A percentile compares a stretch with the other conserved stretches of the same genome.
phyloP scores from a whole-genome alignment of 2,797 vertebrate species.

The Jordanella pulchra region DNA sequence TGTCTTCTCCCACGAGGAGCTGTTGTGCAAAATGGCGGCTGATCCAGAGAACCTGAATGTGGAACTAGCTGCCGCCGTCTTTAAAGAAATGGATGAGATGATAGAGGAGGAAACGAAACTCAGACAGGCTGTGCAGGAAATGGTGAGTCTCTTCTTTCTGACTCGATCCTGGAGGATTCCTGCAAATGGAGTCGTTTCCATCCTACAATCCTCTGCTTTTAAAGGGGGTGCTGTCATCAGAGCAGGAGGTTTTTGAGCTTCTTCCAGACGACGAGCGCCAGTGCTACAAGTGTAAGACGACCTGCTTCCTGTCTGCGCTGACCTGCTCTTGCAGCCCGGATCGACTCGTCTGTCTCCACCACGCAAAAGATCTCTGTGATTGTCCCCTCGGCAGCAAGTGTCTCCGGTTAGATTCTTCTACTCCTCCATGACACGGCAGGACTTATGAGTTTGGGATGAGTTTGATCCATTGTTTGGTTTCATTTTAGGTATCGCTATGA shows the following conservation, averaged over 20 bases:
- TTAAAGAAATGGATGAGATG: slow-evolving; percentile 91
- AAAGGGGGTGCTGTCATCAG: slow-evolving; percentile 91
- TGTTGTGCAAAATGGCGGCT: slow-evolving; percentile 98
- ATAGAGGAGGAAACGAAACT: slow-evolving; percentile 92
- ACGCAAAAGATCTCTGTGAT: slow-evolving; percentile 87
- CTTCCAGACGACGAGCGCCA: slow-evolving; percentile 97
- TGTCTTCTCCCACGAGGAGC: slow-evolving; percentile 97
- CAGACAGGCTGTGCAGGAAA: slow-evolving; percentile 85
- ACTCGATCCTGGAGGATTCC: not conserved
- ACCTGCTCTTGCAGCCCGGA: slow-evolving; percentile 93
- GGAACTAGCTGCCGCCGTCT: slow-evolving; percentile 92
- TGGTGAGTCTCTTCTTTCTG: slow-evolving; percentile 70
- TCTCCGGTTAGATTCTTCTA: slow-evolving; percentile 82
- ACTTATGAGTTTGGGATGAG: not conserved
- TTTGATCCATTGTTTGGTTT: not conserved
- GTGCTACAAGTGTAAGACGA: slow-evolving; percentile 94
- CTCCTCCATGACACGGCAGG: not conserved
- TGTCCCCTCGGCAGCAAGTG: slow-evolving; percentile 92
- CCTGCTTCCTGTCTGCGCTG: slow-evolving; percentile 95
- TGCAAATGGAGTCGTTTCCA: not conserved
- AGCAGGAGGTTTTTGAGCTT: slow-evolving; percentile 97
- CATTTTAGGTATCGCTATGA: slow-evolving; percentile 90
- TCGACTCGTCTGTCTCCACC: slow-evolving; percentile 92
- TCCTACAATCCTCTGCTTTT: not conserved
- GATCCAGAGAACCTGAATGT: slow-evolving; percentile 96